Base-by-base conservation (phyloP, 2,113 vertebrate genomes). In the Lanius collurio region DNA sequence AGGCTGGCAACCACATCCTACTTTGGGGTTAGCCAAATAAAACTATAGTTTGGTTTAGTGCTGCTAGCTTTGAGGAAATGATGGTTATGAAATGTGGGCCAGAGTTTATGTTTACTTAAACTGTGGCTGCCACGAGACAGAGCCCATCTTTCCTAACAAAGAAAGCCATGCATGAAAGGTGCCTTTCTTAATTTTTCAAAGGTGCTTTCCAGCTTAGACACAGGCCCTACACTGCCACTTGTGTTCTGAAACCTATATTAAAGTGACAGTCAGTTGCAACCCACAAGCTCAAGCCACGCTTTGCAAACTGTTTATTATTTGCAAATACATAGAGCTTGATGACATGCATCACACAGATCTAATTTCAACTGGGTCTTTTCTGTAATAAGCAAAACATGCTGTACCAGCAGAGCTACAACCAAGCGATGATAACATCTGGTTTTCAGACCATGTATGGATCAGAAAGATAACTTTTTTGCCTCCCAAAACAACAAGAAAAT, bases 1-100 rank as follows among this genome's bases (percentile, higher is more conserved):
- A 98, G 97, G n/a, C 95, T 97, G 97, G 97, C 93, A 97, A 96
- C 98, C 98, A 98, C 98, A 98, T 98, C 98, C 98, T 98, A 98
- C 97, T 97, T 96, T 95, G 96, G 97, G 98, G 97, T 98, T 98
- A 98, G 98, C 98, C 98, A 98, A 98, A 97, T 93, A 98, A 98
- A 98, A 98, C 97, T 98, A 46, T 92, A 94, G 96, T 98, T 98
- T 97, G 97, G 97, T 98, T 98, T 97, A 94, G 94, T 87, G 77
- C 94, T 97, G 95, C 96, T 97, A 95, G 97, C 96, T 95, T 96
- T 97, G 97, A 98, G 98, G 97, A 98, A 98, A 98, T 97, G 95
- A 98, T 97, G 97, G 97, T 97, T 97, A 97, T 93, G 96, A 96
- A 96, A 96, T 97, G 96, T 95, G 94, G 97, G 97, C 95, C 97